Evolutionary conservation across 2,888 invertebrate genomes (phyloP).

Genomic region (Sphaerophoria taeniata): DNA sequence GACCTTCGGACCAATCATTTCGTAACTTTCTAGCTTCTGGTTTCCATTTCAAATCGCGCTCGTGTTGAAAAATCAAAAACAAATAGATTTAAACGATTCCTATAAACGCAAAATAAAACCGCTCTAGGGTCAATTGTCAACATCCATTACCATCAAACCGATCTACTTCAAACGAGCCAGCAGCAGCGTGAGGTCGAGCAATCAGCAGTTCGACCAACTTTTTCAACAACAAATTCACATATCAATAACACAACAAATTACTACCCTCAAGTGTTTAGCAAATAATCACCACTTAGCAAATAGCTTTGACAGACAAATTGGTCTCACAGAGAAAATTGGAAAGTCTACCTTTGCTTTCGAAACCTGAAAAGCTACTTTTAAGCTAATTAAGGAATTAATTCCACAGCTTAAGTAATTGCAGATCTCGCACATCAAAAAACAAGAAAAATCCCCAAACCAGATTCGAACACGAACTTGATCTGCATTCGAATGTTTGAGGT

Average conservation of each 20-base stretch:
- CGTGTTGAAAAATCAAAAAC: no score
- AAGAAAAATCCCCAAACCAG: slow-evolving; percentile 11
- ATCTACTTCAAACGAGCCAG: neutral
- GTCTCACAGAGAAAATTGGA: slow-evolving; percentile 29
- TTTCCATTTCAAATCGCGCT: no score
- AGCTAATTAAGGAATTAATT: slow-evolving; percentile 62
- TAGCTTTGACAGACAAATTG: slow-evolving; percentile 36
- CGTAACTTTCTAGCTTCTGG: no score
- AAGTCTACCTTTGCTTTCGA: slow-evolving; percentile 27
- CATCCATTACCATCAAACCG: slow-evolving; percentile 6
- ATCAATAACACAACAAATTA: slow-evolving; percentile 7
- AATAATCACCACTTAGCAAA: slow-evolving; percentile 17
- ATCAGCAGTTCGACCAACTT: neutral
- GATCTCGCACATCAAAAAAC: slow-evolving; percentile 39
- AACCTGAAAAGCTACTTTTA: slow-evolving; percentile 5
- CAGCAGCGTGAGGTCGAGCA: neutral
- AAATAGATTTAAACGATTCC: no score
- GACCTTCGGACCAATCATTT: no score
- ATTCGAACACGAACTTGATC: slow-evolving; percentile 43
- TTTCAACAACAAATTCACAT: neutral
- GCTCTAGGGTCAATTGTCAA: slow-evolving; percentile 4
- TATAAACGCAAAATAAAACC: no score
- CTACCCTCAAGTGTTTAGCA: slow-evolving; percentile 29
- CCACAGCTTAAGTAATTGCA: slow-evolving; percentile 55
- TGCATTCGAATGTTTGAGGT: slow-evolving; percentile 34